phyloP scores from a whole-genome alignment of 2,888 invertebrate genomes.

The Plutella xylostella region DNA sequence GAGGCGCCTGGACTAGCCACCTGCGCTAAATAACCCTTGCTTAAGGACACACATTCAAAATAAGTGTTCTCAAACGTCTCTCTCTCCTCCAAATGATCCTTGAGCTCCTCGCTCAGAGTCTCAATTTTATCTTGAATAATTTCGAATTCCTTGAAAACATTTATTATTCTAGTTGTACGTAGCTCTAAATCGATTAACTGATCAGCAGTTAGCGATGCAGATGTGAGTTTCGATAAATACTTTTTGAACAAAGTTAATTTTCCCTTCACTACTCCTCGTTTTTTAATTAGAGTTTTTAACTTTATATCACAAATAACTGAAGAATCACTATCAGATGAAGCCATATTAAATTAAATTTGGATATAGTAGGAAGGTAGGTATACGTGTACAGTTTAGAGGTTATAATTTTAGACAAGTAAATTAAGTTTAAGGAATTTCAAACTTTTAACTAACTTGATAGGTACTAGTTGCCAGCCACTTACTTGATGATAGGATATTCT shows the following conservation, averaged over 20 bases:
- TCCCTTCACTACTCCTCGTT: neutral
- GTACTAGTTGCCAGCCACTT: too few relatives aligned
- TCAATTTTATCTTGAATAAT: neutral
- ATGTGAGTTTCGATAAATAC: neutral
- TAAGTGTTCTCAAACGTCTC: neutral
- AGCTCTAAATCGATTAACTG: neutral
- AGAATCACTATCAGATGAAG: too few relatives aligned
- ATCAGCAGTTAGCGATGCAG: neutral
- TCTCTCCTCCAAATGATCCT: neutral
- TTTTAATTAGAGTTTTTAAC: too few relatives aligned
- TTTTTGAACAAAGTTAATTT: neutral
- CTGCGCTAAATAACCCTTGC: neutral
- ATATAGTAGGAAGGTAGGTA: too few relatives aligned
- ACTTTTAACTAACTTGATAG: too few relatives aligned
- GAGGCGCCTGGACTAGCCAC: neutral
- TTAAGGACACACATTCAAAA: neutral
- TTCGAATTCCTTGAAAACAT: neutral
- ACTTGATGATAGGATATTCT: too few relatives aligned
- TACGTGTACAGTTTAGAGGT: too few relatives aligned
- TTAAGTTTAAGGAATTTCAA: too few relatives aligned
- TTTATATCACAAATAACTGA: too few relatives aligned
- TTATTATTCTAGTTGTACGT: neutral
- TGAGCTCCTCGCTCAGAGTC: neutral
- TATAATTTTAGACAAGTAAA: too few relatives aligned
- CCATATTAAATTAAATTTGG: too few relatives aligned